Evolutionary conservation across 30 jellyfish, hydroid and myxozoan species (phyloP).

Genomic region (Hydractinia echinata): DNA sequence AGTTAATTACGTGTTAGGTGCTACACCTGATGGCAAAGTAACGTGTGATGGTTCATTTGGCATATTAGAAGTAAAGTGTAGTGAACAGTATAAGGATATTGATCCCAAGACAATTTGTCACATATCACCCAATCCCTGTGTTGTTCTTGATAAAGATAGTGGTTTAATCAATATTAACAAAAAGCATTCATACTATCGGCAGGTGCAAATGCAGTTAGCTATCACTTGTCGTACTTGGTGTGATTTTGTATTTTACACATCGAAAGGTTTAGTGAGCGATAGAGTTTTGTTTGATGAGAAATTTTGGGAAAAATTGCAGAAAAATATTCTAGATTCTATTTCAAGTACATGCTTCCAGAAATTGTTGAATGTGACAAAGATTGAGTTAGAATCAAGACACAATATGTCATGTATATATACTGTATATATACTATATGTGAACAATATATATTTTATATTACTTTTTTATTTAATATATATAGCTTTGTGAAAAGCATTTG

Average conservation of each 20-base stretch:
- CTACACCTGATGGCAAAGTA: constrained; percentile 26
- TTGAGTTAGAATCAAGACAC: too few relatives aligned
- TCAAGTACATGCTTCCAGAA: too few relatives aligned
- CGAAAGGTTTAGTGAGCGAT: constrained; percentile 2
- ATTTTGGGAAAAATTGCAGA: constrained; percentile 4
- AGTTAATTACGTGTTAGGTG: constrained; percentile 14
- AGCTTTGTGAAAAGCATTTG: too few relatives aligned
- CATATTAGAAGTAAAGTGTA: constrained; percentile 3
- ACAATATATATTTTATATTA: too few relatives aligned
- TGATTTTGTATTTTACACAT: constrained; percentile 5
- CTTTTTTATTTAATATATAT: too few relatives aligned
- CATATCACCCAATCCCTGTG: constrained; percentile 10
- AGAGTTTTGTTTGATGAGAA: background rate
- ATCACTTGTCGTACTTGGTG: constrained; percentile 16
- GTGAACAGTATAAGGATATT: constrained; percentile 15
- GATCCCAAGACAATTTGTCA: constrained; percentile 15
- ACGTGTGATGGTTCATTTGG: constrained; percentile 1
- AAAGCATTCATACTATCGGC: background rate
- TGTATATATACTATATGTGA: too few relatives aligned
- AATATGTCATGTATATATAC: too few relatives aligned
- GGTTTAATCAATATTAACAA: background rate
- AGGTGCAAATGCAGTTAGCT: constrained; percentile 15
- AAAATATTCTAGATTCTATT: background rate
- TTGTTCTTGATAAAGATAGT: constrained; percentile 10
- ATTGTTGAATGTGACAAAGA: too few relatives aligned